Percentiles rank a stretch among this genome's conserved stretches.
Conservation (phyloP, 2,113 vertebrate genomes). For the Sialia sialis region DNA sequence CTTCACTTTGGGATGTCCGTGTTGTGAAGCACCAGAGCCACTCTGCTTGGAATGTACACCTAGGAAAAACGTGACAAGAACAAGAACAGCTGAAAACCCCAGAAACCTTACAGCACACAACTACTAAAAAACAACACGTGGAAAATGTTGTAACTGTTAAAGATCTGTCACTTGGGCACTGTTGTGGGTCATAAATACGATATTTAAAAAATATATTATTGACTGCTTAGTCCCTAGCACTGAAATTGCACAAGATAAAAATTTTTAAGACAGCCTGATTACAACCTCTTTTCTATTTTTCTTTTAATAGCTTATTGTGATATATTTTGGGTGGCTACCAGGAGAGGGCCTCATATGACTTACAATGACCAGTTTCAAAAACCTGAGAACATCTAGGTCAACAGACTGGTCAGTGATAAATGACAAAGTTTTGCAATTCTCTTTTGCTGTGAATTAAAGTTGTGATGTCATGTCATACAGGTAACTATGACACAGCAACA, state of each 20-base stretch:
- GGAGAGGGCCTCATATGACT: slow-evolving; percentile 60
- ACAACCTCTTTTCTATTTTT: not conserved
- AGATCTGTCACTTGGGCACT: not conserved
- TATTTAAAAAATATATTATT: not conserved
- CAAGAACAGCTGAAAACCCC: not conserved
- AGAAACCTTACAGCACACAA: not conserved
- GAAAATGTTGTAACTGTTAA: not conserved
- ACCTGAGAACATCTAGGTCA: not conserved
- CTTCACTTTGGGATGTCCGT: slow-evolving; percentile 65
- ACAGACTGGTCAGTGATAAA: not conserved
- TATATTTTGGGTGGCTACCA: not conserved
- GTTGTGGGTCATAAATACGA: not conserved
- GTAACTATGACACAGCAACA: not conserved
- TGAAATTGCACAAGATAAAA: not conserved
- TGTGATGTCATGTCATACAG: not conserved
- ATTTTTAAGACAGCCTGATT: not conserved
- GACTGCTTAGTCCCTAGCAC: not conserved
- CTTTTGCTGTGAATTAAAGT: not conserved
- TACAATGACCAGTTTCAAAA: not conserved
- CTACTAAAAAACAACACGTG: not conserved
- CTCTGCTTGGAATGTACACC: slow-evolving; percentile 83
- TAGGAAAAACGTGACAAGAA: slow-evolving; percentile 26
- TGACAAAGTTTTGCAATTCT: not conserved
- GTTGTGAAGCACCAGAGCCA: slow-evolving; percentile 75
- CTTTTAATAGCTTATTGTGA: not conserved